Percentiles rank a stretch among this genome's conserved stretches.
phyloP scores from a whole-genome alignment of 2,797 vertebrate species.

The Allobates femoralis region DNA sequence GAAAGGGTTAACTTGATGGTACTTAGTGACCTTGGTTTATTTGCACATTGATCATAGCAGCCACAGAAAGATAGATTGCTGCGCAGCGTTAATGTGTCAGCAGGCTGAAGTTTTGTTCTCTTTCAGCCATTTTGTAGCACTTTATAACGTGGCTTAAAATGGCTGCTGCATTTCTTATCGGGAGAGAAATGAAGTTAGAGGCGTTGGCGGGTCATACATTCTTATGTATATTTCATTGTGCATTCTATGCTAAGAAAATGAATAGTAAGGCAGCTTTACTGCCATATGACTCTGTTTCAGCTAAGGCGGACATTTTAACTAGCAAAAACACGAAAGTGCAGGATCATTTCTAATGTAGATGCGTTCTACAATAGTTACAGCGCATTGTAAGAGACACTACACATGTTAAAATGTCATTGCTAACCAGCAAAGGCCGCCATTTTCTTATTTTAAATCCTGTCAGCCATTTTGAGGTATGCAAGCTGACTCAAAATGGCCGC shows the following conservation, averaged over 20 bases:
- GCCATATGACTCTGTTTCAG: too few relatives aligned
- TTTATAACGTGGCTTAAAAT: constrained; percentile 29
- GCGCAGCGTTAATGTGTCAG: neutral
- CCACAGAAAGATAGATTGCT: neutral
- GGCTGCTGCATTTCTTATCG: neutral
- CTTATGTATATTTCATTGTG: neutral
- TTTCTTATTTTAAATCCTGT: constrained; percentile 1
- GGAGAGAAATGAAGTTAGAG: neutral
- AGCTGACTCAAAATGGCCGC: constrained; percentile 52
- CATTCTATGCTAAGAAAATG: neutral
- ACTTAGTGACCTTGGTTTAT: neutral
- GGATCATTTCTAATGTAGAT: neutral
- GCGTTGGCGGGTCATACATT: neutral
- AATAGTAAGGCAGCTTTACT: neutral
- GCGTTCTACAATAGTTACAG: neutral
- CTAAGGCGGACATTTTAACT: neutral
- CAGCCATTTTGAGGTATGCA: constrained; percentile 51
- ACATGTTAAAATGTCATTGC: neutral
- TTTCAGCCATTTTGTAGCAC: constrained; percentile 13
- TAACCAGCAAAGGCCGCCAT: neutral
- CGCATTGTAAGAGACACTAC: neutral
- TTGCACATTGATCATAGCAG: neutral
- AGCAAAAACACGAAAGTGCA: neutral
- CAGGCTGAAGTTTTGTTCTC: neutral
- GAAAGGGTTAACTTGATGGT: neutral